Evolutionary conservation across 2,113 vertebrate genomes (phyloP).

Genomic region (Nothobranchius kuhntae): DNA sequence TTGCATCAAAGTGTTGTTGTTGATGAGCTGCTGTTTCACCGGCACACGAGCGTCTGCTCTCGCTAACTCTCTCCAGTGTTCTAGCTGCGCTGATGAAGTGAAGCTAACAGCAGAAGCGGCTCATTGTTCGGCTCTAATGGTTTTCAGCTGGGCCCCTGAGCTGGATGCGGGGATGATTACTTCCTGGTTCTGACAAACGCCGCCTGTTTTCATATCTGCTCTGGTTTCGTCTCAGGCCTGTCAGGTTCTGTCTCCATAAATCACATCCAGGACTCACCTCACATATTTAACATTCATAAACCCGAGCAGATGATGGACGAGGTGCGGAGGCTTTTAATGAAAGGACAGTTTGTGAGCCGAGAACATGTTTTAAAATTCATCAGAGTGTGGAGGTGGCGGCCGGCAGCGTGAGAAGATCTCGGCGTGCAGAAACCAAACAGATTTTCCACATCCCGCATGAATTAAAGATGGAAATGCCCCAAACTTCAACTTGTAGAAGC

Average conservation of each 20-base stretch:
- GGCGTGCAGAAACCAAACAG: slow-evolving; percentile 40
- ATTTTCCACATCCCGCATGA: slow-evolving; percentile 67
- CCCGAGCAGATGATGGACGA: slow-evolving; percentile 8
- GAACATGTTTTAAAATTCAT: too few relatives aligned
- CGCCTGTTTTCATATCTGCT: slow-evolving; percentile 86
- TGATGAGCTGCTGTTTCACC: too few relatives aligned
- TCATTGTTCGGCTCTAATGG: slow-evolving; percentile 90
- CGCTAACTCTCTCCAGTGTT: slow-evolving; percentile 76
- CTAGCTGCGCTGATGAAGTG: slow-evolving; percentile 67
- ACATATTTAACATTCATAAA: slow-evolving; percentile 58
- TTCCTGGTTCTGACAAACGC: slow-evolving; percentile 92
- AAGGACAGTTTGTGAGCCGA: too few relatives aligned
- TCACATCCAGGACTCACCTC: slow-evolving; percentile 78
- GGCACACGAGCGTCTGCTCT: too few relatives aligned
- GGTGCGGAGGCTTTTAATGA: neutral
- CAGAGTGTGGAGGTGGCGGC: slow-evolving; percentile 39
- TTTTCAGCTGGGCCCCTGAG: slow-evolving; percentile 88
- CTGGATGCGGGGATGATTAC: slow-evolving; percentile 85
- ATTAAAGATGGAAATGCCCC: slow-evolving; percentile 71
- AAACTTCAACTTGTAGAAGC: slow-evolving; percentile 46
- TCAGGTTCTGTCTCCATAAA: slow-evolving; percentile 85
- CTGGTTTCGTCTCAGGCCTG: slow-evolving; percentile 84
- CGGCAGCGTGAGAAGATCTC: slow-evolving; percentile 63
- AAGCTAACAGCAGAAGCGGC: slow-evolving; percentile 89
- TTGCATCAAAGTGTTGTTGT: neutral